Base-by-base conservation (phyloP, 1,140 invertebrate species). In the Chionoecetes opilio region DNA sequence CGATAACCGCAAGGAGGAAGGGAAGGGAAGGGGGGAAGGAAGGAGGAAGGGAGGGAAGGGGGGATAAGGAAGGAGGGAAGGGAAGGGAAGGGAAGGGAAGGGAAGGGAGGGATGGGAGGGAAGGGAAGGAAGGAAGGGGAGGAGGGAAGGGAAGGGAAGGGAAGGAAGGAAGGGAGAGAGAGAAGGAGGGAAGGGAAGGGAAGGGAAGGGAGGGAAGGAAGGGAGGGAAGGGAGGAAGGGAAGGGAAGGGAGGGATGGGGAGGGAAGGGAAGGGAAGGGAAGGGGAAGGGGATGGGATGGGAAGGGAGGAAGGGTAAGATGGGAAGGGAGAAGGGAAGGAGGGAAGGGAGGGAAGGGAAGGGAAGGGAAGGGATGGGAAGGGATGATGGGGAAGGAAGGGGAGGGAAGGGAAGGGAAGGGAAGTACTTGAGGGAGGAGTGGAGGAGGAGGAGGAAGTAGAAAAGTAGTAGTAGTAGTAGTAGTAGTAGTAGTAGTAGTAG, bases 401-500 rank as follows among this genome's bases (percentile, higher is more conserved):
- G 21, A 46, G 14, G 41, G 41, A 14, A 46, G 41, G 41, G 14
- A 46, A 46, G 41, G 41, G 41, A 46, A 14, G 41, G 14, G 41
- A 14, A 46, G 14, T 46, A 14, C 41, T 46, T 46, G 14, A 46
- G 41, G 41, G 41, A 75, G 63, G 26, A 75, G 63, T 75, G n/a
- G 63, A n/a, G 8, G 63, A n/a, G 8, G n/a, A n/a, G 8, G 8
- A n/a, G 8, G n/a, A 0, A 75, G 63, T 75, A 75, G 63, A n/a
- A 75, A 26, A 75, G 63, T 75, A 75, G 63, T 75, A 75, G 63
- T 75, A 75, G n/a, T 75, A n/a, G 8, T 75, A n/a, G 1, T 75
- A 75, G 26, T 75, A 75, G 63, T 75, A 75, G 63, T 75, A 75
- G 63, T 75, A 75, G 63, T 75, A 75, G 63, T 75, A 75, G 63